phyloP scores from a whole-genome alignment of 2,113 vertebrate species.

The Cebus imitator region DNA sequence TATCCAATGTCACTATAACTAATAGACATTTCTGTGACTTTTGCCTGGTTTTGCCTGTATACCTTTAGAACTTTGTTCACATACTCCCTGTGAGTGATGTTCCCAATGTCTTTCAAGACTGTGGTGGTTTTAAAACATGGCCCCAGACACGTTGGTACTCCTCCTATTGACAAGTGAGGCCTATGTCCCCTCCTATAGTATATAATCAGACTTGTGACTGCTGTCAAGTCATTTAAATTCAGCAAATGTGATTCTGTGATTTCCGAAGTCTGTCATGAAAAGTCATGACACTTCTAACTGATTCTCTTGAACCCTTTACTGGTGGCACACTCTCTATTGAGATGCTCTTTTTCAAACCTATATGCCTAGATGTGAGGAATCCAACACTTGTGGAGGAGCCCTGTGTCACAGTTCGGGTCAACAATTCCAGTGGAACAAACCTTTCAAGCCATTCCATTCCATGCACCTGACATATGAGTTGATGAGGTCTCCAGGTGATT shows the following conservation, averaged over 20 bases:
- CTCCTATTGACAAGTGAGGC: neutral
- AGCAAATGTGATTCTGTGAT: neutral
- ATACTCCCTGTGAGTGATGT: neutral
- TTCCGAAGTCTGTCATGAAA: neutral
- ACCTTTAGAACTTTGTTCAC: neutral
- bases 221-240: neutral
- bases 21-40: neutral
- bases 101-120: neutral
- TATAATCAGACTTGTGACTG: neutral
- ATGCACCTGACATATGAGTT: neutral
- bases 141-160: neutral
- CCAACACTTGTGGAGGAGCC: neutral
- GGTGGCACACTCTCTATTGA: neutral
- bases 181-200: fast-evolving
- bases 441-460: neutral
- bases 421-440: neutral
- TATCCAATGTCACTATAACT: neutral
- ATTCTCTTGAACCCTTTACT: neutral
- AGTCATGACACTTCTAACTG: neutral
- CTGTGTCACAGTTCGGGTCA: neutral
- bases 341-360: neutral
- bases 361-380: neutral
- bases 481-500: neutral
- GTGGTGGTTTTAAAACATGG: neutral
- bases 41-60: neutral